Base-by-base conservation (phyloP, 2,888 invertebrate species). In the Leucozona laternaria region DNA sequence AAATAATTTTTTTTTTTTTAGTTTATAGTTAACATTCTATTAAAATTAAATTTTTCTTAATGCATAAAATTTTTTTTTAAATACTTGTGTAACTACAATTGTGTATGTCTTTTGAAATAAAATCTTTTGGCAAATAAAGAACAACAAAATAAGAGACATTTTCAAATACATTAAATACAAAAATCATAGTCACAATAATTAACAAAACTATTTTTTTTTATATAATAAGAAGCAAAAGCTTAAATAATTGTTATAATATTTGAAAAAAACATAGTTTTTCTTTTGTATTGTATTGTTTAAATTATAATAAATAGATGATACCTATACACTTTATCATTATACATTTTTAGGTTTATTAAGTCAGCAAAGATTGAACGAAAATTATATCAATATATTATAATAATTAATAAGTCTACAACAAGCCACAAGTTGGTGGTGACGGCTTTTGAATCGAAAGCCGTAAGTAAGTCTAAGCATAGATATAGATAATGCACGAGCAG, bases 401-500 rank as follows among this genome's bases (percentile, higher is more conserved):
- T 53, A 28, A 53, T 72, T 53, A 28, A 53, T 72, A 82, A 82
- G 62, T 82, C 86, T 86, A 86, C 13, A 66, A 86, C 71, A 86
- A 86, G 85, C 85, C 85, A 86, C 85, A 78, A 68, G 53, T 77
- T 78, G 73, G 77, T 86, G 78, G 72, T 85, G 45, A 66, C 75
- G 84, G 79, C 79, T 45, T 75, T 79, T 28, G 2, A 60, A 40
- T 64, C 34, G 34, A 64, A 64, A 37, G 71, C 79, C 84, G 58
- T 40, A 64, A 34, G 53, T 77, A 78, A 85, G 60, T 81, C 73
- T 82, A 86, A 86, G 82, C 82, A 79, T 82, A 71, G 78, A 48
- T 78, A 31, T 37, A 72, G 76, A 75, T 86, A 86, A 86, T 82
- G 86, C 82, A 86, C 86, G 71, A 79, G 86, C 86, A 79, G 71